Percentiles rank a stretch among this genome's conserved stretches.
These are phyloP conservation scores for Xiphydria camelus DNA, from an alignment of 2,888 invertebrate species.

Conservation along the genomic window DNA sequence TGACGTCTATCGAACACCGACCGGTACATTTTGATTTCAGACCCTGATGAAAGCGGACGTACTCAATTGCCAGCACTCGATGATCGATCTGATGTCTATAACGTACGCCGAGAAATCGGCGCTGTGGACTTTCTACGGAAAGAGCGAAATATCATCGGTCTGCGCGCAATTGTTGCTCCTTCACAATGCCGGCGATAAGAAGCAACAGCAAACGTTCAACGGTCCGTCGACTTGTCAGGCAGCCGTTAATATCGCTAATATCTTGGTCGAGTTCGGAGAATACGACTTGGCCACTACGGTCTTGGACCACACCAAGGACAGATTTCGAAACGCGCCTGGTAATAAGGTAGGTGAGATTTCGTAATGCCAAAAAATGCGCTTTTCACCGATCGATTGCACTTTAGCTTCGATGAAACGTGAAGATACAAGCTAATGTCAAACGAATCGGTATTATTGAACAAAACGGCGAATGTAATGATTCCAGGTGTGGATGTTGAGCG, in stretches of 20 bases:
- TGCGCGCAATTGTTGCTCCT: conserved; percentile 79
- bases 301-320: conserved; percentile 65
- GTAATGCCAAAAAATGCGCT: background rate
- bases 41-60: conserved; percentile 82
- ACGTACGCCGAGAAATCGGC: conserved; percentile 82
- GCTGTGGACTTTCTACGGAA: conserved; percentile 87
- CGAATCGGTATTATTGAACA: background rate
- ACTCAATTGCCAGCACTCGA: conserved; percentile 81
- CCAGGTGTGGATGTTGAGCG: conserved; percentile 70
- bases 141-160: conserved; percentile 80
- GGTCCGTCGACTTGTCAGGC: conserved; percentile 73
- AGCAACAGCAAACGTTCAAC: conserved; percentile 62
- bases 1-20: too few relatives aligned
- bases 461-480: conserved; percentile 36
- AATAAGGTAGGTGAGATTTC: conserved; percentile 42
- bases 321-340: conserved; percentile 68
- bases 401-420: background rate
- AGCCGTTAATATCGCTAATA: conserved; percentile 68
- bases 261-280: conserved; percentile 63
- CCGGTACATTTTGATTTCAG: too few relatives aligned
- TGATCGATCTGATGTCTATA: conserved; percentile 78
- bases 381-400: background rate
- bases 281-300: conserved; percentile 64
- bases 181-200: conserved; percentile 69
- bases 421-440: background rate